These are phyloP conservation scores for Dendrocopos noguchii DNA, from an alignment of 2,113 vertebrate genomes.

Conservation along the genomic window DNA sequence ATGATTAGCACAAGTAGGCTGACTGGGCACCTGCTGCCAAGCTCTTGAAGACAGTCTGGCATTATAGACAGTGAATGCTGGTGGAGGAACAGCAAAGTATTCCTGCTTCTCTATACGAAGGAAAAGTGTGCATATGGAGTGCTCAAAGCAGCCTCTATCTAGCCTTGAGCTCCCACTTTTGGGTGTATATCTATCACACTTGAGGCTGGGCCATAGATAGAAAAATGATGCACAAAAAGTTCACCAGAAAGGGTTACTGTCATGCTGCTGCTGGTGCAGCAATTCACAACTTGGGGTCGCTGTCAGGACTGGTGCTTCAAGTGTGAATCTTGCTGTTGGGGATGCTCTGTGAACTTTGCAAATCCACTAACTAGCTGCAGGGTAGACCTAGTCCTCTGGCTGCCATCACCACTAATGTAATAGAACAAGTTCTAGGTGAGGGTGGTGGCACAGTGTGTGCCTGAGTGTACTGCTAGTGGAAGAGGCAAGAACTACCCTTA, in stretches of 20 bases:
- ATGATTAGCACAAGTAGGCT: neutral
- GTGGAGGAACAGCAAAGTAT: neutral
- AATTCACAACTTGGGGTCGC: neutral
- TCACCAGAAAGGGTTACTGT: neutral
- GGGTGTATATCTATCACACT: neutral
- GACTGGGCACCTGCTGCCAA: neutral
- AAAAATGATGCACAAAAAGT: neutral
- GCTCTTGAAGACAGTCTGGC: neutral
- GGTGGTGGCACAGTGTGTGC: fast-evolving
- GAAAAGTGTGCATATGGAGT: neutral
- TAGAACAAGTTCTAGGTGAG: neutral
- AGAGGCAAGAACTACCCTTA: neutral
- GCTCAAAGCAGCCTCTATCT: neutral
- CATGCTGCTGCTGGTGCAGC: neutral
- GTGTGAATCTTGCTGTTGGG: neutral
- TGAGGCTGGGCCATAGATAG: neutral
- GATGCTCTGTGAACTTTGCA: neutral
- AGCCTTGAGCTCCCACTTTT: neutral
- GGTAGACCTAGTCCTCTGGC: neutral
- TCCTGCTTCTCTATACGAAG: neutral
- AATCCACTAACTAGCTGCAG: neutral
- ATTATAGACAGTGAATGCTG: neutral
- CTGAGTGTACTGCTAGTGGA: neutral
- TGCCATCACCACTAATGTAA: neutral
- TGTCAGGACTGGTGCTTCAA: neutral